Percentiles rank a stretch among this genome's conserved stretches.
These are phyloP conservation scores for Hycleus phaleratus DNA, from an alignment of 1,140 invertebrate species.

Conservation along the genomic window DNA sequence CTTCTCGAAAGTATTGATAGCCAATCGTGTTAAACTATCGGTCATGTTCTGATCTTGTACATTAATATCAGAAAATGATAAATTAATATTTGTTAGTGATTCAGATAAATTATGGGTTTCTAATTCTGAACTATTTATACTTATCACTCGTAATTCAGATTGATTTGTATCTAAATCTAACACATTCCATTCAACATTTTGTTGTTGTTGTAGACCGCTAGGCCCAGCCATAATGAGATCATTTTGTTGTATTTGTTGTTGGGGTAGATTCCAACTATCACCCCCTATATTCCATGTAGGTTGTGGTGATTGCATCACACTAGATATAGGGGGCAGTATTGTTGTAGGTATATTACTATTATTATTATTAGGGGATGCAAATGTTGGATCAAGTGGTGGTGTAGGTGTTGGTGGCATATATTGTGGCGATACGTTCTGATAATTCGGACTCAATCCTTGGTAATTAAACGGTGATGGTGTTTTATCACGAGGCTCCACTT, in stretches of 20 bases:
- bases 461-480: slow-evolving; percentile 15
- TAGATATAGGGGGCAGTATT: too few species aligned
- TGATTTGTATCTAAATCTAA: slow-evolving; percentile 36
- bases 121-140: slow-evolving; percentile 41
- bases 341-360: too few species aligned
- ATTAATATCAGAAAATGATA: slow-evolving; percentile 26
- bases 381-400: neutral
- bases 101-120: slow-evolving; percentile 28
- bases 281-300: too few species aligned
- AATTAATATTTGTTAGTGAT: slow-evolving; percentile 26
- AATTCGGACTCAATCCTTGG: slow-evolving; percentile 9
- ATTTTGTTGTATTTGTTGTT: too few species aligned
- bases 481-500: slow-evolving; percentile 32
- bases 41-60: slow-evolving; percentile 39
- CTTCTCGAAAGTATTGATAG: slow-evolving; percentile 39
- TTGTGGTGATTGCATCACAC: too few species aligned
- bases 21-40: slow-evolving; percentile 46
- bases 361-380: too few species aligned
- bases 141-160: slow-evolving; percentile 37
- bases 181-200: slow-evolving; percentile 26
- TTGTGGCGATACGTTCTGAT: slow-evolving; percentile 18
- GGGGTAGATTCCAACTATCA: too few species aligned
- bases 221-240: too few species aligned
- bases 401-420: slow-evolving; percentile 7
- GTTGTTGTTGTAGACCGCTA: too few species aligned